Conservation (phyloP, 2,888 invertebrate species). For the Drosophila paracracens region DNA sequence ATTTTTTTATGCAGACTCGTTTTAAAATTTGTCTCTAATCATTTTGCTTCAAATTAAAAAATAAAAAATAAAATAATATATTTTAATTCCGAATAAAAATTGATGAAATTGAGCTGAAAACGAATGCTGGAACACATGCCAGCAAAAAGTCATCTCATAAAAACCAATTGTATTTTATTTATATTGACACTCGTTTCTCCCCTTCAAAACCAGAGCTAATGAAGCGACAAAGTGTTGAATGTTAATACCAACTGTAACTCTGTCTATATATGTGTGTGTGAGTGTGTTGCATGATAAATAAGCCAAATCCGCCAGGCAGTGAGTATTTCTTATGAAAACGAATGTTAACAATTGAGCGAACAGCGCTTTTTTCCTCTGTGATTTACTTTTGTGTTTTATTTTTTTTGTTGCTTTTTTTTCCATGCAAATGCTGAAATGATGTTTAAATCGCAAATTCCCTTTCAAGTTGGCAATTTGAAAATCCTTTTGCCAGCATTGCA, state of each 20-base stretch:
- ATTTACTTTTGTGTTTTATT: constrained; percentile 37
- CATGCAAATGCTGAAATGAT: constrained; percentile 26
- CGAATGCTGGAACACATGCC: constrained; percentile 3
- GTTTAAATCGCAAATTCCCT: constrained; percentile 11
- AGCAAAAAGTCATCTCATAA: constrained; percentile 1
- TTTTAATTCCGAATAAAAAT: not conserved
- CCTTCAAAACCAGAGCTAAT: constrained; percentile 47
- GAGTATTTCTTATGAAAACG: constrained; percentile 34
- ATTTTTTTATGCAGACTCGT: not conserved
- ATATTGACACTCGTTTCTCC: constrained; percentile 24
- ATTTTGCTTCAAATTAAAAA: not conserved
- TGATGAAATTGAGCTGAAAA: constrained; percentile 8
- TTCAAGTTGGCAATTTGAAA: constrained; percentile 30
- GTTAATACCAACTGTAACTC: constrained; percentile 30
- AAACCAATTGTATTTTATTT: constrained; percentile 52
- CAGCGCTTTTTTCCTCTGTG: constrained; percentile 45
- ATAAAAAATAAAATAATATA: not conserved
- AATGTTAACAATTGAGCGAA: constrained; percentile 56
- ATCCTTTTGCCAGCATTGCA: constrained; percentile 32
- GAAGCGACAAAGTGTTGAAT: constrained; percentile 73
- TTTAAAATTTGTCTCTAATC: not conserved
- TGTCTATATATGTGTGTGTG: not conserved
- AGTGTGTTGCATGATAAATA: constrained; percentile 50
- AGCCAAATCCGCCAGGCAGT: constrained; percentile 49
- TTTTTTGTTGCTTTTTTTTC: not conserved